Evolutionary conservation across 2,113 vertebrate genomes (phyloP), one percentile per base, ranked within the genome.

Genomic region (Calidris pygmaea): DNA sequence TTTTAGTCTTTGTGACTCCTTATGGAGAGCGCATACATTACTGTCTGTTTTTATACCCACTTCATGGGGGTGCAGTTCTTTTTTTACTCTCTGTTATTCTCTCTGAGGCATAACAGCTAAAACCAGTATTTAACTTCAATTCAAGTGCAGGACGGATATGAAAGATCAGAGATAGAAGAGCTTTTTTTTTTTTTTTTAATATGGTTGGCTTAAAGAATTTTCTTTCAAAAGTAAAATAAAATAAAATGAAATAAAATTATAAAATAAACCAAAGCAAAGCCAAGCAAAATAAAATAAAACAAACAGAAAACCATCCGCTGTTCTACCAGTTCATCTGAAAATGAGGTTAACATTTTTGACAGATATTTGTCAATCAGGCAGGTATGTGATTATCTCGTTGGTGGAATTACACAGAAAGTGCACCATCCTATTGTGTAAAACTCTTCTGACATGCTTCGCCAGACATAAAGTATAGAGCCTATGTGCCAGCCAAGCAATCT

Each of bases 1-100:
- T 89, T 95, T 96, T 78, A 87, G 66, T 16, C 24, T 95, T 81
- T 79, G 65, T 94, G 77, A 78, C 56, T 94, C 18, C 21, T 56
- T 48, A 60, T 18, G 15, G 70, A 89, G 62, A 71, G 24, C 34
- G 58, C 70, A 91, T 91, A 91, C 8, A 91, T 96, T 94, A 81
- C 26, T 82, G 76, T 75, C 77, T 87, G 58, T 1, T 89, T 95
- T 87, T 80, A 89, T 66, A 79, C 10, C 30, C 34, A 72, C 43
- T 87, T 45, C 70, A 70, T 32, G 14, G 39, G 8, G 45, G 26
- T 26, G 2, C 9, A 45, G 48, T 10, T 43, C 5, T 62, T 60
- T 65, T 88, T 79, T 91, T 27, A 63, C 43, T 73, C 22, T 79
- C 48, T 9, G 5, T 7, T 48, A 30, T 78, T 84, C 21, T 81